phyloP scores from a whole-genome alignment of 2,888 invertebrate genomes.

The Pammene aurita region DNA sequence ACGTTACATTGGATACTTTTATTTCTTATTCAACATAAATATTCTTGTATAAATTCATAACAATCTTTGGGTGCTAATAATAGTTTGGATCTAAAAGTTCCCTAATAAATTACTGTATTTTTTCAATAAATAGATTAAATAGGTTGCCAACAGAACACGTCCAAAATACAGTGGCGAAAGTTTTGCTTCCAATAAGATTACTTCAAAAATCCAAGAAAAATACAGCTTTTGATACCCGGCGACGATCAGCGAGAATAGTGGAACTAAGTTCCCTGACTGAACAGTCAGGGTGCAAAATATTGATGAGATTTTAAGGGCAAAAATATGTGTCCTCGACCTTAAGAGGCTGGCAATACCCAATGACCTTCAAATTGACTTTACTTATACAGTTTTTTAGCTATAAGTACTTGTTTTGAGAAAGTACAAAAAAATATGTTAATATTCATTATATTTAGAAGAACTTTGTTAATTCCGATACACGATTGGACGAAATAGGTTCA shows the following conservation, averaged over 20 bases:
- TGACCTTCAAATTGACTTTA: too few relatives aligned
- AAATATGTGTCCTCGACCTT: too few relatives aligned
- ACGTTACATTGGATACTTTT: slow-evolving; percentile 72
- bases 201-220: slow-evolving; percentile 32
- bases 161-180: slow-evolving; percentile 69
- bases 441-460: too few relatives aligned
- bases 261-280: too few relatives aligned
- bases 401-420: too few relatives aligned
- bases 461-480: too few relatives aligned
- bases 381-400: too few relatives aligned
- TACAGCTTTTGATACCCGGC: background rate
- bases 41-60: slow-evolving; percentile 83
- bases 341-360: too few relatives aligned
- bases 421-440: too few relatives aligned
- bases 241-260: background rate
- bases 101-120: slow-evolving; percentile 53
- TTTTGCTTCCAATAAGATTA: slow-evolving; percentile 52
- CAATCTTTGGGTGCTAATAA: slow-evolving; percentile 82
- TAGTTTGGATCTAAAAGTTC: slow-evolving; percentile 68
- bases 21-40: slow-evolving; percentile 83
- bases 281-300: too few relatives aligned
- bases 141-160: slow-evolving; percentile 54
- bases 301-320: too few relatives aligned
- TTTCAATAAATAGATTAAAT: slow-evolving; percentile 40
- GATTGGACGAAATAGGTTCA: too few relatives aligned